phyloP scores from a whole-genome alignment of 2,797 vertebrate genomes.

The Eutrigla gurnardus region DNA sequence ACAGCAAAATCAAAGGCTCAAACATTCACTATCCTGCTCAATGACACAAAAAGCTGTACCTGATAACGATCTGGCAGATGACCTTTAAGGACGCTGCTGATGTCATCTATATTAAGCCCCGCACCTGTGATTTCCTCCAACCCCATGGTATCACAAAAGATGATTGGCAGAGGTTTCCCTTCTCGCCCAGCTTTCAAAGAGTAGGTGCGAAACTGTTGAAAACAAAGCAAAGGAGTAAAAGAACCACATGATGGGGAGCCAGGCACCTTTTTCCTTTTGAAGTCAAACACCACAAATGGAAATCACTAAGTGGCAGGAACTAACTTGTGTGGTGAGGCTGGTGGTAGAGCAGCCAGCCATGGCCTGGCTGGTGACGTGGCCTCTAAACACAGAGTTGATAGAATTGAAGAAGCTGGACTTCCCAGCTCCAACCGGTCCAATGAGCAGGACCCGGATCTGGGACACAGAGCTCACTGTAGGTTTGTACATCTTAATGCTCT shows the following conservation, averaged over 20 bases:
- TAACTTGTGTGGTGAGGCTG: constrained; percentile 77
- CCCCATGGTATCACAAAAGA: constrained; percentile 83
- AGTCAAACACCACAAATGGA: neutral
- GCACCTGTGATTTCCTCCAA: constrained; percentile 70
- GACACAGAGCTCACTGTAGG: constrained; percentile 44
- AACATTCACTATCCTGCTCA: neutral
- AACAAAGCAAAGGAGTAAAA: neutral
- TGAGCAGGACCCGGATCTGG: constrained; percentile 58
- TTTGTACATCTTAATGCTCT: constrained; percentile 43
- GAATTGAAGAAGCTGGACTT: constrained; percentile 84
- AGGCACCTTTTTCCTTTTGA: neutral
- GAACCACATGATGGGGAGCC: no score
- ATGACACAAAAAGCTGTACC: constrained; percentile 52
- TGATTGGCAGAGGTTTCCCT: constrained; percentile 67
- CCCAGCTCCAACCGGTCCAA: constrained; percentile 74
- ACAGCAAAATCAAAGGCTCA: neutral
- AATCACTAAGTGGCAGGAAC: neutral
- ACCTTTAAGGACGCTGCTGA: constrained; percentile 73
- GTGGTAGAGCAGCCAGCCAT: constrained; percentile 59
- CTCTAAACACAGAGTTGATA: constrained; percentile 77
- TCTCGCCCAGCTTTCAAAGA: constrained; percentile 62
- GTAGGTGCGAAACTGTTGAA: constrained; percentile 74
- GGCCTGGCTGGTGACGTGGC: constrained; percentile 74
- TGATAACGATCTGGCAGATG: constrained; percentile 72
- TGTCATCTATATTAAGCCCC: constrained; percentile 73